Conservation (phyloP, 2,113 vertebrate species). For the Chionis minor region DNA sequence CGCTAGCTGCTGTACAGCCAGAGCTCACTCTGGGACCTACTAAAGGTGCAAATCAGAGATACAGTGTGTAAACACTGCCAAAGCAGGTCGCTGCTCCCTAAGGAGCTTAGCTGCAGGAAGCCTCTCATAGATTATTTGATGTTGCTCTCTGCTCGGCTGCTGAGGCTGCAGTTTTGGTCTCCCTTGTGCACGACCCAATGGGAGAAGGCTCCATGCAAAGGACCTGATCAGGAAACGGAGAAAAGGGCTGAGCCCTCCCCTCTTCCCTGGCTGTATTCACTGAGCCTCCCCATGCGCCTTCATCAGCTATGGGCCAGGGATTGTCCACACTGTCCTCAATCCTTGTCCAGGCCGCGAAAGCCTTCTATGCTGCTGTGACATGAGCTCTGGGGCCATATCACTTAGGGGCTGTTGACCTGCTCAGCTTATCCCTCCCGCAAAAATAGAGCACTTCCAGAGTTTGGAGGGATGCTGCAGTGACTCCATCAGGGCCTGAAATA, state of each 20-base stretch:
- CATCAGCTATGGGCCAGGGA: neutral
- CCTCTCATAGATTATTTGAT: conserved; percentile 59
- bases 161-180: conserved; percentile 29
- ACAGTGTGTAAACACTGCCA: conserved; percentile 53
- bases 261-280: neutral
- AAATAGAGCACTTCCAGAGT: neutral
- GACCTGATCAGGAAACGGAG: neutral
- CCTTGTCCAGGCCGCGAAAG: neutral
- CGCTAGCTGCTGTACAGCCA: conserved; percentile 31
- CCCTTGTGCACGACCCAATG: neutral
- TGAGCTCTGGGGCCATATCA: neutral
- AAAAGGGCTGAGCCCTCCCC: neutral
- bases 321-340: neutral
- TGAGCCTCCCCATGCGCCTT: neutral
- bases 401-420: neutral
- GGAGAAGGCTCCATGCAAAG: neutral
- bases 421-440: neutral
- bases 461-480: neutral
- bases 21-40: conserved; percentile 57
- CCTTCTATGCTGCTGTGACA: neutral
- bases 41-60: conserved; percentile 60
- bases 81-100: conserved; percentile 25
- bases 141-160: conserved; percentile 20
- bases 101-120: conserved; percentile 36
- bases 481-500: neutral